Base-by-base conservation (phyloP, 2,797 vertebrate genomes). In the Chiloscyllium punctatum region DNA sequence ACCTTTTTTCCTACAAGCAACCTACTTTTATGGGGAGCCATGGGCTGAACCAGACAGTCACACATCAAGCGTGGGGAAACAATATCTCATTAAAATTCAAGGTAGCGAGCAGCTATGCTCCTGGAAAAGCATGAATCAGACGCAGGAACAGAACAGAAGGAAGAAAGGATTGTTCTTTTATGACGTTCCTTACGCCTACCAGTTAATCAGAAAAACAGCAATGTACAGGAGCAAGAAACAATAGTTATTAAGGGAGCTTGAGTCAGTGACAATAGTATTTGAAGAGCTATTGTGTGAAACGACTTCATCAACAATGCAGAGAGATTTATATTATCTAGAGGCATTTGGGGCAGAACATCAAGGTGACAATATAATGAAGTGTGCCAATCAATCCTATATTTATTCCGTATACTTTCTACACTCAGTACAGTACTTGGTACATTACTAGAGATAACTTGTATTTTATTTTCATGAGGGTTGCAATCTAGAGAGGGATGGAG, bases 51-150 rank as follows among this genome's bases (percentile, higher is more conserved):
- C 18, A 72, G 11, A 74, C 72, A 84, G 86, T 57, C 86, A 84
- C 42, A 48, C 42, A 15, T 88, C 51, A 88, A 88, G 51, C 33
- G 9, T 88, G 27, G 2, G 84, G 30, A 30, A 53, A 57, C 27
- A 88, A 88, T 57, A 51, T 30, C 53, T 57, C 11, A 57, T 30
- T 88, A 57, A 88, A 53, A 57, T 88, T 57, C 86, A 88, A 57
- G 51, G 51, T 30, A 57, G 82, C 82, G 30, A 57, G 25, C 33
- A 5, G 86, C 30, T 30, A 57, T 84, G 48, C 7, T 48, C 82
- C 82, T 84, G 82, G 51, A 15, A 88, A 88, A 57, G 25, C 86
- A 33, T 88, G 86, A 88, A 88, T 88, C 51, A 88, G 84, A 23
- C 25, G 0, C 9, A 88, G 33, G 27, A 33, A 51, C 86, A 88